phyloP scores from a whole-genome alignment of 2,797 vertebrate genomes.

The Sternarchorhynchus goeldii region DNA sequence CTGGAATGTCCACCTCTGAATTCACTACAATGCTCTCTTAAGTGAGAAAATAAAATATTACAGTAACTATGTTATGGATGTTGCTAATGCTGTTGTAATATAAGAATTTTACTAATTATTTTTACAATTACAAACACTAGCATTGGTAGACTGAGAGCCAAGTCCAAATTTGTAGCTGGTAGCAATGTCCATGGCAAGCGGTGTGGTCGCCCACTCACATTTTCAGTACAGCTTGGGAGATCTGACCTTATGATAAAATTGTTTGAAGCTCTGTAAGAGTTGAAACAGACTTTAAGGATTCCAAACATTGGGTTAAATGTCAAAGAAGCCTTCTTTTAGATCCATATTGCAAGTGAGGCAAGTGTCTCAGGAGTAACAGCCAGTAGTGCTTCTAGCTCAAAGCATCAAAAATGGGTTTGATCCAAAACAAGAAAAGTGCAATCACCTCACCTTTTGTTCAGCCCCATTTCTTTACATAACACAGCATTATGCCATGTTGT shows the following conservation, averaged over 20 bases:
- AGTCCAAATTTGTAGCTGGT: conserved; percentile 13
- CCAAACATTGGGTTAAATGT: conserved; percentile 29
- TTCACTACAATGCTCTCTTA: no score
- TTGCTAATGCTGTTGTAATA: no score
- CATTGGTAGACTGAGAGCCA: not conserved
- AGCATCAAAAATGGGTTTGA: conserved; percentile 4
- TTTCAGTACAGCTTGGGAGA: conserved; percentile 4
- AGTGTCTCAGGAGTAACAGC: conserved; percentile 24
- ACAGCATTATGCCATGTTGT: not conserved
- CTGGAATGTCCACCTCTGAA: no score
- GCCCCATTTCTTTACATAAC: not conserved
- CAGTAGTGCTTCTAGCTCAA: not conserved
- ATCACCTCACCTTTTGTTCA: not conserved
- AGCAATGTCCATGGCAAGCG: conserved; percentile 12
- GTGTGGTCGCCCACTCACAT: not conserved
- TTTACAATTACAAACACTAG: not conserved
- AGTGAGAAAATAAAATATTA: no score
- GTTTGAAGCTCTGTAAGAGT: conserved; percentile 27
- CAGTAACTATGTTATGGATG: no score
- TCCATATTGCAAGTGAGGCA: conserved; percentile 11
- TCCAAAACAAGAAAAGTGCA: conserved; percentile 9
- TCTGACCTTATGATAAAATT: conserved; percentile 31
- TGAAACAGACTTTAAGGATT: conserved; percentile 29
- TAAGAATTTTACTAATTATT: not conserved
- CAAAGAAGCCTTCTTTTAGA: conserved; percentile 27